phyloP scores from a whole-genome alignment of 2,113 vertebrate genomes.

The Syngnathus floridae region DNA sequence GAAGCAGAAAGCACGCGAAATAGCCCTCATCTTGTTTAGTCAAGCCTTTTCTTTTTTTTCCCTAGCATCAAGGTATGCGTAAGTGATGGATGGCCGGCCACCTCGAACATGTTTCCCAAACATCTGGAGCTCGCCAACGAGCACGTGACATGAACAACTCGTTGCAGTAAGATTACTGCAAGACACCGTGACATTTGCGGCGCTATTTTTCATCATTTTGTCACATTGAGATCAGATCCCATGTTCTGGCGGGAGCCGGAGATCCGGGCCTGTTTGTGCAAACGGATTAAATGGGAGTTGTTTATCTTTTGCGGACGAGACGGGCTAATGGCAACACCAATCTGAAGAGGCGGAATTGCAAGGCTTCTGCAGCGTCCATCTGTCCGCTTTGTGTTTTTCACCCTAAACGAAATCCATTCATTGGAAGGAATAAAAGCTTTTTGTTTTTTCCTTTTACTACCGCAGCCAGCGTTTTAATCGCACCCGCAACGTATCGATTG shows the following conservation, averaged over 20 bases:
- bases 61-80: not conserved
- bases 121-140: no score
- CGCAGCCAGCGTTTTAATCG: conserved; percentile 1
- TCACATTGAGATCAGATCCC: conserved; percentile 35
- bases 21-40: not conserved
- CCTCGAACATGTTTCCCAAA: not conserved
- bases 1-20: not conserved
- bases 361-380: conserved; percentile 23
- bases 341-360: conserved; percentile 33
- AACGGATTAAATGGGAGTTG: conserved; percentile 44
- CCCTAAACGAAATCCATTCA: conserved; percentile 28
- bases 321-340: conserved; percentile 44
- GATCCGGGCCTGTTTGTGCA: not conserved
- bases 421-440: conserved; percentile 18
- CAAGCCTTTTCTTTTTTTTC: not conserved
- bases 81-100: no score
- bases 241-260: conserved; percentile 23
- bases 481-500: conserved; percentile 20
- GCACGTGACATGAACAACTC: no score
- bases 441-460: not conserved
- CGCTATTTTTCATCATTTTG: conserved; percentile 7
- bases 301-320: conserved; percentile 25
- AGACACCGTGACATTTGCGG: not conserved
- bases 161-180: no score
- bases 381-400: conserved; percentile 32